Percentiles rank a stretch among this genome's conserved stretches.
phyloP scores from a whole-genome alignment of 2,113 vertebrate genomes.

The Sorex fumeus region DNA sequence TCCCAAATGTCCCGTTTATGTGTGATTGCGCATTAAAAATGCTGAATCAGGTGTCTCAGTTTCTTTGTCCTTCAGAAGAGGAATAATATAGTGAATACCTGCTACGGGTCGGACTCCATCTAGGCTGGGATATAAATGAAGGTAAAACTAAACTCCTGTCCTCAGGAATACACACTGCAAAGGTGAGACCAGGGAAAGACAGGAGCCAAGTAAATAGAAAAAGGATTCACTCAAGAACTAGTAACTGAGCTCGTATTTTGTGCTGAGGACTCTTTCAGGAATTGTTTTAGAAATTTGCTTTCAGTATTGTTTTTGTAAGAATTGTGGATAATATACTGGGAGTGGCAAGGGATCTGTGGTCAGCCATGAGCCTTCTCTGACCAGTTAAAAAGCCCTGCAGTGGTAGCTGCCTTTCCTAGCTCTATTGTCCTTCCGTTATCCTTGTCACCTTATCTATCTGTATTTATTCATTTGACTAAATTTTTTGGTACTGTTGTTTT shows the following conservation, averaged over 20 bases:
- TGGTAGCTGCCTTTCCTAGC: neutral
- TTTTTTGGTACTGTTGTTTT: neutral
- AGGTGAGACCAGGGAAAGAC: neutral
- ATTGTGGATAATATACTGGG: neutral
- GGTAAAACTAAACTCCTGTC: neutral
- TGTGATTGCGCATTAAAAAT: neutral
- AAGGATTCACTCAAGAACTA: conserved; percentile 4
- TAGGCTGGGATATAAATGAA: neutral
- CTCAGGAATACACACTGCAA: neutral
- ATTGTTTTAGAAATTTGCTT: neutral
- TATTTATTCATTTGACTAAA: neutral
- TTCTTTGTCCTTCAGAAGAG: neutral
- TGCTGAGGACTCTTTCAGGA: neutral
- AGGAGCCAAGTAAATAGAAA: neutral
- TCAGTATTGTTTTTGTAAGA: conserved; percentile 12
- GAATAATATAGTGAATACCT: neutral
- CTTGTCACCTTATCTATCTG: neutral
- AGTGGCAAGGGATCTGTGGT: neutral
- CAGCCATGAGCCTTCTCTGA: neutral
- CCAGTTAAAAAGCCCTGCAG: neutral
- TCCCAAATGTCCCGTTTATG: neutral
- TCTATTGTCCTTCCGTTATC: neutral
- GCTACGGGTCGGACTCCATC: neutral
- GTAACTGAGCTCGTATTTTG: neutral
- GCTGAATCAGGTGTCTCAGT: neutral